Evolutionary conservation across 2,113 vertebrate species (phyloP), one percentile per base, ranked within the genome.

Genomic region (Myrmecobius fasciatus): DNA sequence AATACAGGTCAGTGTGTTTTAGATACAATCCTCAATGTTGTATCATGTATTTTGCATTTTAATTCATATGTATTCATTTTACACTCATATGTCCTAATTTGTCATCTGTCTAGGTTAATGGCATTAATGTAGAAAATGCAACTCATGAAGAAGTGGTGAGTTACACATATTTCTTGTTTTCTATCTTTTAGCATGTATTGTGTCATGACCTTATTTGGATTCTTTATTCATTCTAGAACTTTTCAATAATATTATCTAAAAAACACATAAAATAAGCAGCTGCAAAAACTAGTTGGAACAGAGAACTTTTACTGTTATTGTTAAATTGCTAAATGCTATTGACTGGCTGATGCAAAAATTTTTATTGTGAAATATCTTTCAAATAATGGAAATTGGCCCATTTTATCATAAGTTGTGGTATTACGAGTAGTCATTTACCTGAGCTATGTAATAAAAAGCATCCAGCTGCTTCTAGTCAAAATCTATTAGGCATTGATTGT

Each of bases 61-160:
- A 67, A 92, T 5, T 52, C 94, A 89, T 25, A 26, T 92, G 26
- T 52, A 83, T 89, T 93, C 52, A 0, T 1, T 0, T n/a, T 51
- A 60, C 97, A 31, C 67, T 98, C 0, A 96, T 91, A 83, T 96
- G 89, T 97, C 89, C 98, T 89, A 25, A 56, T 97, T 48, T 98
- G 0, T 0, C 94, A 48, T 98, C 89, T 90, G 96, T 99, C 97
- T 98, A 99, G 99, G 99, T 99, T 97, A 99, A 99, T 96, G 99
- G 99, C 96, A 99, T 99, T 97, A 99, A 99, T 89, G 99, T 99
- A 95, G 99, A 99, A 98, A 99, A 96, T 53, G 99, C 99, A 93
- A 99, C 99, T 75, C 99, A 99, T 53, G 99, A 99, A 98, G 99
- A 99, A 99, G 99, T 99, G 98, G 99, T 99, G 98, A 99, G 99